Percentiles rank a stretch among this genome's conserved stretches.
phyloP scores from a whole-genome alignment of 2,797 vertebrate species.

The Hybognathus amarus region DNA sequence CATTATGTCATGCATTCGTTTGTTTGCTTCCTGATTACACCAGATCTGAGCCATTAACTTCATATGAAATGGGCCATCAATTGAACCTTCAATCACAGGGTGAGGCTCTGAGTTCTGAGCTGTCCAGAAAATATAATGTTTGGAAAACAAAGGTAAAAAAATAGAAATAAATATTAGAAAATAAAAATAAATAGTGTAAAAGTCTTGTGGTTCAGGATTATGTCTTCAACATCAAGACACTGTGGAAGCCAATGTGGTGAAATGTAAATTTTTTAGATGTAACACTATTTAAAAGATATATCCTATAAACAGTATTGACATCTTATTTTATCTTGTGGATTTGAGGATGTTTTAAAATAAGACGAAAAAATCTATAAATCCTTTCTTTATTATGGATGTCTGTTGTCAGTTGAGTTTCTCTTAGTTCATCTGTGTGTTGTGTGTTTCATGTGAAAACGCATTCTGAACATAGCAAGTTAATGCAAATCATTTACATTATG shows the following conservation, averaged over 20 bases:
- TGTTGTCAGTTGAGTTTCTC: neutral
- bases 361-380: too few relatives aligned
- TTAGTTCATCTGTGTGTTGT: neutral
- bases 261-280: too few relatives aligned
- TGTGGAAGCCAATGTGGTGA: neutral
- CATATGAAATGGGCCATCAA: slow-evolving; percentile 50
- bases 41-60: slow-evolving; percentile 64
- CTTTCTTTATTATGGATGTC: too few relatives aligned
- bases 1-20: slow-evolving; percentile 57
- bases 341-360: neutral
- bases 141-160: neutral
- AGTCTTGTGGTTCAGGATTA: neutral
- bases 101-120: neutral
- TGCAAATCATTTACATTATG: slow-evolving; percentile 37
- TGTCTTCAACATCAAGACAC: neutral
- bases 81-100: slow-evolving; percentile 14
- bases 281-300: too few relatives aligned
- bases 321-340: neutral
- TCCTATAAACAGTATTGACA: neutral
- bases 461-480: slow-evolving; percentile 33
- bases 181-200: neutral
- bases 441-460: neutral
- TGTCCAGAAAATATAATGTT: neutral
- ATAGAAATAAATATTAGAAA: neutral
- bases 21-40: slow-evolving; percentile 62